Conservation (phyloP, 2,888 invertebrate genomes). For the Cylloceria caligata region DNA sequence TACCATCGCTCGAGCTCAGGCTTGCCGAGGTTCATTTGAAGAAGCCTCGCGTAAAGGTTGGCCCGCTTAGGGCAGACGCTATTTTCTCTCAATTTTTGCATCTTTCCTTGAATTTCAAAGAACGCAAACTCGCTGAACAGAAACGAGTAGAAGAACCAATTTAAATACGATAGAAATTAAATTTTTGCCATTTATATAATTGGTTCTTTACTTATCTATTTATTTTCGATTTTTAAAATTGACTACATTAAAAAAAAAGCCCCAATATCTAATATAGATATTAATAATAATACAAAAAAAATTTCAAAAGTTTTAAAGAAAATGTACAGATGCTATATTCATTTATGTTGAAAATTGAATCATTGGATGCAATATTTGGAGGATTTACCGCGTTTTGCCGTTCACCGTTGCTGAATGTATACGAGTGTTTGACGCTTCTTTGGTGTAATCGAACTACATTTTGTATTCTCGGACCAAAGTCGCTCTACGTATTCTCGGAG, state of each 20-base stretch:
- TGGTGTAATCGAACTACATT: constrained; percentile 47
- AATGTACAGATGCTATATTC: constrained; percentile 17
- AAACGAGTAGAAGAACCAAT: too few species aligned
- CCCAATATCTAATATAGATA: constrained; percentile 6
- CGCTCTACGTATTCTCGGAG: constrained; percentile 46
- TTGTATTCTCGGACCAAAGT: constrained; percentile 52
- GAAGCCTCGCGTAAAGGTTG: constrained; percentile 40
- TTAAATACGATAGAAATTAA: too few species aligned
- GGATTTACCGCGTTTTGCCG: constrained; percentile 13
- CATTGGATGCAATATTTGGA: constrained; percentile 14
- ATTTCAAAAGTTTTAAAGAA: constrained; percentile 2
- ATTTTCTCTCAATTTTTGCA: constrained; percentile 4
- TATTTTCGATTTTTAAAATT: background rate
- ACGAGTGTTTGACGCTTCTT: constrained; percentile 47
- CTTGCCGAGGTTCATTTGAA: constrained; percentile 82
- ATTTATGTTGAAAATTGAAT: constrained; percentile 7
- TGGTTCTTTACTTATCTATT: background rate
- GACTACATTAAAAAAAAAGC: background rate
- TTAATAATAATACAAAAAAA: background rate
- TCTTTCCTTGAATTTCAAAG: background rate
- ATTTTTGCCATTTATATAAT: background rate
- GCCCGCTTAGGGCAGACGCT: constrained; percentile 21
- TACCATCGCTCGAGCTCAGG: constrained; percentile 82
- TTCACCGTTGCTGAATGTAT: constrained; percentile 41
- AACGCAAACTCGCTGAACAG: too few species aligned